These are phyloP conservation scores for Caenorhabditis japonica DNA, from an alignment of 2,888 invertebrate species.

Conservation along the genomic window DNA sequence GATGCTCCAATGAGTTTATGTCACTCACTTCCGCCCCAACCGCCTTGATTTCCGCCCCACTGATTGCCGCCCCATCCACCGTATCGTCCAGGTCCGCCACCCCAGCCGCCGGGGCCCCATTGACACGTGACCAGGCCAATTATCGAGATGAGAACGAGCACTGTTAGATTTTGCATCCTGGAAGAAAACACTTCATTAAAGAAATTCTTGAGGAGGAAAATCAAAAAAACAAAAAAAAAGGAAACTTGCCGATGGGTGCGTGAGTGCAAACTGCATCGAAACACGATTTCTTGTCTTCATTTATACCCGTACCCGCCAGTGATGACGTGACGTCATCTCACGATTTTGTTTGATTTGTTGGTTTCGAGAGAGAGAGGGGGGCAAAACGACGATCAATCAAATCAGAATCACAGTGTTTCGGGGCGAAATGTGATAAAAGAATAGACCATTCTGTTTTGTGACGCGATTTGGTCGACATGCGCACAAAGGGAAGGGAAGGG, in stretches of 20 bases:
- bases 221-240: not conserved
- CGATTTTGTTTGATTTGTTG: not conserved
- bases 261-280: constrained; percentile 17
- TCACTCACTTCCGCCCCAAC: constrained; percentile 22
- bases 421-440: not conserved
- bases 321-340: constrained; percentile 14
- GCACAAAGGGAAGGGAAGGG: not conserved
- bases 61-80: constrained; percentile 34
- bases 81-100: constrained; percentile 34
- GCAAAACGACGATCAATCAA: constrained; percentile 8
- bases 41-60: constrained; percentile 16
- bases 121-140: constrained; percentile 19
- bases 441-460: constrained; percentile 11
- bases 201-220: not conserved
- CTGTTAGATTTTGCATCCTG: constrained; percentile 26
- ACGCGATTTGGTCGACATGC: not conserved
- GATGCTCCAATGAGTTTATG: no score
- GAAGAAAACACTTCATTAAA: no score
- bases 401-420: not conserved
- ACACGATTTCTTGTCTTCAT: constrained; percentile 7
- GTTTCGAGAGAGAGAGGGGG: no score
- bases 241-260: no score
- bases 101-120: constrained; percentile 37
- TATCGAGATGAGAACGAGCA: constrained; percentile 12
- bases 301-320: constrained; percentile 6